phyloP scores from a whole-genome alignment of 2,113 vertebrate species.

The Elephas maximus region DNA sequence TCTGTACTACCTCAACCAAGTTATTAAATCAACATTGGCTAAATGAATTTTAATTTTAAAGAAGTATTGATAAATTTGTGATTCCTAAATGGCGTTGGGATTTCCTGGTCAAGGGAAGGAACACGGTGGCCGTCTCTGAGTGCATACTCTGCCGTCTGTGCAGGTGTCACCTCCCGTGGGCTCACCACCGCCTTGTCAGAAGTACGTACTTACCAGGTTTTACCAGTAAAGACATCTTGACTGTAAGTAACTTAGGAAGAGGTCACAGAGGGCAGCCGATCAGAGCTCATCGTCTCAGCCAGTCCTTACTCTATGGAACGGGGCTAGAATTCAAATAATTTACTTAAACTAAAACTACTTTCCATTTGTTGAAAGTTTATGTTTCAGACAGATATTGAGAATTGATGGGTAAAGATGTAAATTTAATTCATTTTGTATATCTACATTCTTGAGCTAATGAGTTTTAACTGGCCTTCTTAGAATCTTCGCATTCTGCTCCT shows the following conservation, averaged over 20 bases:
- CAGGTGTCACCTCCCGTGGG: no score
- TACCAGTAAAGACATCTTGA: not conserved
- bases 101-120: not conserved
- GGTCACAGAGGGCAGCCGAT: not conserved
- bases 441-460: not conserved
- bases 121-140: not conserved
- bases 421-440: not conserved
- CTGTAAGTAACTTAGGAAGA: not conserved
- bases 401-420: not conserved
- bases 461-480: not conserved
- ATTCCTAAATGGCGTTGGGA: not conserved
- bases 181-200: no score
- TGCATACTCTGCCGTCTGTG: not conserved
- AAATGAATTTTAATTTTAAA: no score
- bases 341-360: not conserved
- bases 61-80: not conserved
- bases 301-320: not conserved
- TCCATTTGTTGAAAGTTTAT: not conserved
- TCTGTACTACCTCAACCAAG: no score
- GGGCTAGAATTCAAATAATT: slow-evolving; percentile 11
- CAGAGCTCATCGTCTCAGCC: not conserved
- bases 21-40: no score
- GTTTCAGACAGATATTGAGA: not conserved
- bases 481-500: not conserved
- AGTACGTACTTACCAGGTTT: not conserved